Conservation (phyloP, 2,113 vertebrate genomes). For the Rhipidura dahli region DNA sequence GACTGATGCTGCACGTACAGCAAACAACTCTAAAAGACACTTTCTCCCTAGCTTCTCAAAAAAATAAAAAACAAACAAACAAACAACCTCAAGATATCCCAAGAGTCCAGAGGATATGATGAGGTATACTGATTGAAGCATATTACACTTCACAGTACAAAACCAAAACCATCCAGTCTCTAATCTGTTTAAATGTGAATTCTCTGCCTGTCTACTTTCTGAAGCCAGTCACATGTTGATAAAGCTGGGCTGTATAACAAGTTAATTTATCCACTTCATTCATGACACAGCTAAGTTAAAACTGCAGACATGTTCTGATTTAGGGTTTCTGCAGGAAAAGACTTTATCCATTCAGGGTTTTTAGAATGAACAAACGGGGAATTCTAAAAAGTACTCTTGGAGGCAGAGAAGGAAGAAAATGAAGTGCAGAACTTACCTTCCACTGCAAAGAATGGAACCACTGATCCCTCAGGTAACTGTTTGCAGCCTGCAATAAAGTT, state of each 20-base stretch:
- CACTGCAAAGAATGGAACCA: slow-evolving; percentile 99
- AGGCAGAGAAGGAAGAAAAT: neutral
- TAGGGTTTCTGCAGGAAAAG: neutral
- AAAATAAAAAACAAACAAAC: neutral
- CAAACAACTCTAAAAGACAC: neutral
- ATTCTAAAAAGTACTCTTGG: neutral
- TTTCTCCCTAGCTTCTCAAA: neutral
- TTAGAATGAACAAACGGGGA: neutral
- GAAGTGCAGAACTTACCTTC: slow-evolving; percentile 83
- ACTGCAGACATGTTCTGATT: neutral
- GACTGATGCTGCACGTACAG: neutral
- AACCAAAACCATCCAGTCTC: neutral
- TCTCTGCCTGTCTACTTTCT: neutral
- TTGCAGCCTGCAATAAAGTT: slow-evolving; percentile 85
- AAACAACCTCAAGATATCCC: neutral
- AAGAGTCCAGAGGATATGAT: neutral
- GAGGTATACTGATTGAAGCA: neutral
- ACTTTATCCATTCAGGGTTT: neutral
- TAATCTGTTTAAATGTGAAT: neutral
- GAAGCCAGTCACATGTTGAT: neutral
- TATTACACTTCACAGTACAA: neutral
- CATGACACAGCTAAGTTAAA: neutral
- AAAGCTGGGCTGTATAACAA: neutral
- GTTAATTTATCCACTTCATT: neutral
- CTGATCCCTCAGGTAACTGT: slow-evolving; percentile 98